Evolutionary conservation across 2,797 vertebrate genomes (phyloP), one percentile per base, ranked within the genome.

Genomic region (Catamblyrhynchus diadema): DNA sequence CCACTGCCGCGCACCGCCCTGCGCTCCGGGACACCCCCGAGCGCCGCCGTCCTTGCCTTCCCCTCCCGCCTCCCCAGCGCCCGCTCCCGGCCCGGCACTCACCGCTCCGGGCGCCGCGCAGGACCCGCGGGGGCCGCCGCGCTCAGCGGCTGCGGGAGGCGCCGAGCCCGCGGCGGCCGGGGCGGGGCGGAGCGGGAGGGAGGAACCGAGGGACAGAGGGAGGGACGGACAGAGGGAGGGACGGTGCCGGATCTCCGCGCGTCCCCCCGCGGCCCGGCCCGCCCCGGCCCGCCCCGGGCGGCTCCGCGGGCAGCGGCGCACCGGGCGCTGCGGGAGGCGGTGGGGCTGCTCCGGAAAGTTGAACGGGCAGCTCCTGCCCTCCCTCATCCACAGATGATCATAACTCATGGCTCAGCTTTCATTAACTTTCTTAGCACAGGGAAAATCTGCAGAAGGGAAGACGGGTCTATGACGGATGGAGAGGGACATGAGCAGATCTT

Each of bases 281-380:
- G 28, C 15, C 28, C 50, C 28, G 28, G 25, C 48, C 50, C 37
- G 37, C 50, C 50, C 50, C 28, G 6, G 54, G 37, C n/a, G 39
- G 66, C 39, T 14, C 35, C 59, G 44, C 24, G 23, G 65, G 37
- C 32, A 6, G 48, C 19, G 32, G 19, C 15, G 33, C 14, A 0
- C 0, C 25, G 14, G 28, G 14, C 3, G 27, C 45, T 5, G 39
- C 16, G 13, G 17, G 17, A 2, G 22, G 44, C 12, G 0, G 7
- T 0, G 7, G 2, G 14, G 10, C 4, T 9, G 16, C 57, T n/a
- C 16, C 4, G 1, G 0, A 4, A 35, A 56, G 37, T 12, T 32
- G 20, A 8, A 2, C 9, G 16, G 25, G 30, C 6, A 1, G 10
- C 23, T 47, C 10, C n/a, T 42, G 33, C 39, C 23, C 32, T 19